A percentile compares a stretch with the other conserved stretches of the same genome.
Conservation (phyloP, 37 sponge, comb jelly and placozoan species). For the Lycopodina hypogea region DNA sequence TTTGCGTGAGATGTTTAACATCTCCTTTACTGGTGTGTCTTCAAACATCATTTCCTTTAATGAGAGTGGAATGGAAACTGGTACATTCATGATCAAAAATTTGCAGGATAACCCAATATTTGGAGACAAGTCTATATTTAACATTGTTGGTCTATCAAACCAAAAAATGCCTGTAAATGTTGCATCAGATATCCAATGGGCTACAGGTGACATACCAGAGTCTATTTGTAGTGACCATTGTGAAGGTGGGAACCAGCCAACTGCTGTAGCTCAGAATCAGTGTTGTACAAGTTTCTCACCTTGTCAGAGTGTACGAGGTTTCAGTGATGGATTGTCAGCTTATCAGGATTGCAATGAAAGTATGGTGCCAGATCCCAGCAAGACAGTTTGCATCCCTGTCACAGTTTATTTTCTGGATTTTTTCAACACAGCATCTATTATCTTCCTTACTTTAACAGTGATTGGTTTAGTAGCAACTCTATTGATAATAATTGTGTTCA, state of each 20-base stretch:
- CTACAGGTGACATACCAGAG: constrained; percentile 21
- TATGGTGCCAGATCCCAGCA: constrained; percentile 32
- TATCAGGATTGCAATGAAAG: constrained; percentile 48
- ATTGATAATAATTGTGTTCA: constrained; percentile 31
- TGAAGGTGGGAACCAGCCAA: no score
- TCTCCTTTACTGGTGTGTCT: constrained; percentile 13
- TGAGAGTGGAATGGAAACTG: constrained; percentile 30
- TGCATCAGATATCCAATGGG: constrained; percentile 30
- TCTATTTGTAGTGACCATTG: no score
- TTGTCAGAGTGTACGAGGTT: constrained; percentile 27
- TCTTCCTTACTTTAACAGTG: constrained; percentile 31
- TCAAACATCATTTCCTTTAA: constrained; percentile 46
- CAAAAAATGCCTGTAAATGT: constrained; percentile 21
- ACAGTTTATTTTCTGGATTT: constrained; percentile 22
- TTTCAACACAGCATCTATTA: constrained; percentile 15
- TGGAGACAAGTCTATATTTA: background rate
- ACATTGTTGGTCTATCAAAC: constrained; percentile 19
- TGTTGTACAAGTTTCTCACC: constrained; percentile 65
- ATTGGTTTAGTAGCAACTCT: constrained; percentile 31
- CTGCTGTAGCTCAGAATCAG: background rate
- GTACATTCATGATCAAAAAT: constrained; percentile 41
- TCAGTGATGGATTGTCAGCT: constrained; percentile 24
- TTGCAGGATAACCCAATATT: constrained; percentile 24
- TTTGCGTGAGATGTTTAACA: constrained; percentile 29
- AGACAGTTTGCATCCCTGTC: constrained; percentile 33